A percentile compares a stretch with the other conserved stretches of the same genome.
These are phyloP conservation scores for Hassar affinis DNA, from an alignment of 2,113 vertebrate species.

Conservation along the genomic window DNA sequence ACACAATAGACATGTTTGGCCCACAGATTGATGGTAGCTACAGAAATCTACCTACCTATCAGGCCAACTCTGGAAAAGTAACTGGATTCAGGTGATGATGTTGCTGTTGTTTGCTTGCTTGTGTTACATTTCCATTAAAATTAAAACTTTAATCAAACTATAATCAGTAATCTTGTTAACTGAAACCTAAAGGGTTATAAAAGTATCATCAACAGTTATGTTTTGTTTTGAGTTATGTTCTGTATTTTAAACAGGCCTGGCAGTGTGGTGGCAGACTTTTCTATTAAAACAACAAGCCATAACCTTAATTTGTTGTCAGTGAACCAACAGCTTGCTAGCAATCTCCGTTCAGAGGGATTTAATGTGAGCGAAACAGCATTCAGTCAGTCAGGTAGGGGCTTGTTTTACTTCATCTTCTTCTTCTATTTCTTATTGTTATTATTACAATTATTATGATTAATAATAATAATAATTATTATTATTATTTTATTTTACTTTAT, in stretches of 20 bases:
- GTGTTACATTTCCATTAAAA: not conserved
- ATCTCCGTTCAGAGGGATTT: not conserved
- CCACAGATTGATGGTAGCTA: not conserved
- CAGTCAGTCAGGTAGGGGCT: constrained; percentile 15
- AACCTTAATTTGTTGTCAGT: not conserved
- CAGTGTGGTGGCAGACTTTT: constrained; percentile 39
- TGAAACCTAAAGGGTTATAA: not conserved
- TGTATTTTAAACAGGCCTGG: constrained; percentile 32
- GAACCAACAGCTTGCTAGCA: not conserved
- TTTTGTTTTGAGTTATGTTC: not conserved
- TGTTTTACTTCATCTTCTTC: too few species aligned
- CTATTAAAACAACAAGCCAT: constrained; percentile 4
- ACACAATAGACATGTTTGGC: not conserved
- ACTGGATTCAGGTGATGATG: constrained; percentile 27
- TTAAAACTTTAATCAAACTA: not conserved
- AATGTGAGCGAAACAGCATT: not conserved
- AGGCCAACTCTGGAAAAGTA: constrained; percentile 11
- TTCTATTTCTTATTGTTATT: too few species aligned
- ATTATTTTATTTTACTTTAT: not conserved
- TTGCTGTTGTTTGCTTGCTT: not conserved
- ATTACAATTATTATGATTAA: not conserved
- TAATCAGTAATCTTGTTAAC: not conserved
- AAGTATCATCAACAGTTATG: not conserved
- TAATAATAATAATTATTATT: not conserved
- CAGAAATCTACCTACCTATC: not conserved